These are phyloP conservation scores for Cavia aperea DNA, from an alignment of 2,113 vertebrate genomes.

Conservation along the genomic window DNA sequence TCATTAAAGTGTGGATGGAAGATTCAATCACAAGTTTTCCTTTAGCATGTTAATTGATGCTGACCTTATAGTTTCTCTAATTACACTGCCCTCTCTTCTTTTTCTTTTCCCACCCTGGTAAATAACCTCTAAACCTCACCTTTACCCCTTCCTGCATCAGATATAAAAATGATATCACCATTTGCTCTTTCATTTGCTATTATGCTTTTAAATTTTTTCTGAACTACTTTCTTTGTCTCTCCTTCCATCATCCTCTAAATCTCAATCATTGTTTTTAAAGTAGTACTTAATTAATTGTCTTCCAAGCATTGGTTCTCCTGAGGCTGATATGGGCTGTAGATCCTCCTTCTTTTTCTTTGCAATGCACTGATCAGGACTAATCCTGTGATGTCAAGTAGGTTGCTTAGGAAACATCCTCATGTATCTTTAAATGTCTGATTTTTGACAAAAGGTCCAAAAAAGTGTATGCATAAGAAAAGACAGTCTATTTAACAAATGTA, in stretches of 20 bases:
- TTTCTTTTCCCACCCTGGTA: not conserved
- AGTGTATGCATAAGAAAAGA: no score
- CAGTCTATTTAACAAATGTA: no score
- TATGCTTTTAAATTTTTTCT: not conserved
- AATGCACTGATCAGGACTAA: not conserved
- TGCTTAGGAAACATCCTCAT: no score
- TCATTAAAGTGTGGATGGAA: not conserved
- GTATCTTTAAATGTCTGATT: no score
- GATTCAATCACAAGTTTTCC: not conserved
- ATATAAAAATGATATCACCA: not conserved
- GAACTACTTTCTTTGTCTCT: not conserved
- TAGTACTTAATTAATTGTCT: not conserved
- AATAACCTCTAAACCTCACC: not conserved
- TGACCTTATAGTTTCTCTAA: not conserved
- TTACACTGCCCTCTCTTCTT: not conserved
- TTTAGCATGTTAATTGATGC: not conserved
- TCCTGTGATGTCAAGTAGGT: no score
- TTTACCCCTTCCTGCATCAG: not conserved
- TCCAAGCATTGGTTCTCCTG: not conserved
- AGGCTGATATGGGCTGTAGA: not conserved
- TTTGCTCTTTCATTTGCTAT: not conserved
- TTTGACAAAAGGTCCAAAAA: no score
- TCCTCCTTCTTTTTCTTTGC: not conserved
- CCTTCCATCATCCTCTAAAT: not conserved
- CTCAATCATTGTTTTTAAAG: not conserved